Evolutionary conservation across 2,888 invertebrate species (phyloP).

Genomic region (Liodrosophila aerea): DNA sequence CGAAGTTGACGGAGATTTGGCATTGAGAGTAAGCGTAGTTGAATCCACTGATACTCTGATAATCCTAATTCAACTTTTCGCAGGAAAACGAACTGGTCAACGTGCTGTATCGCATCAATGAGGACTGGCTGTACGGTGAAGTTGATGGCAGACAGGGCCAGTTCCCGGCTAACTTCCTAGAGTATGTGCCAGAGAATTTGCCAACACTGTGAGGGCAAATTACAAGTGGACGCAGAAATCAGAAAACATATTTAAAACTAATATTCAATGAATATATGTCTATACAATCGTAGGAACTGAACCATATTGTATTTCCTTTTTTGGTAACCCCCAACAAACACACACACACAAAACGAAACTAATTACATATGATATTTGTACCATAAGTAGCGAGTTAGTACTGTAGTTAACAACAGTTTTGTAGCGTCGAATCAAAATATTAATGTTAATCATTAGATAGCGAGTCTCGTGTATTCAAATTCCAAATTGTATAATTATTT

Average conservation of each 20-base stretch:
- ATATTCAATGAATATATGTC: constrained; percentile 35
- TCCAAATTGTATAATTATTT: constrained; percentile 11
- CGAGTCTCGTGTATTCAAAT: neutral
- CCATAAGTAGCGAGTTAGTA: constrained; percentile 20
- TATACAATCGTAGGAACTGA: constrained; percentile 58
- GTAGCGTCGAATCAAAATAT: constrained; percentile 13
- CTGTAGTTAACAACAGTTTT: constrained; percentile 32
- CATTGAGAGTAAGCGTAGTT: constrained; percentile 83
- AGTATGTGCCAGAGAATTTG: constrained; percentile 84
- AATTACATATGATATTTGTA: constrained; percentile 23
- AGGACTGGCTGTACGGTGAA: constrained; percentile 91
- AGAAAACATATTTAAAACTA: constrained; percentile 33
- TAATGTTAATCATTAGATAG: constrained; percentile 20
- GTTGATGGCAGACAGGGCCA: constrained; percentile 87
- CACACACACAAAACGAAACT: constrained; percentile 13
- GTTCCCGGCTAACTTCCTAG: constrained; percentile 90
- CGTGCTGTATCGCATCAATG: constrained; percentile 87
- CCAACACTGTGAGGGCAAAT: constrained; percentile 63
- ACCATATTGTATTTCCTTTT: constrained; percentile 50
- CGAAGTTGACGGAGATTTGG: constrained; percentile 85
- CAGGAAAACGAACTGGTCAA: constrained; percentile 86
- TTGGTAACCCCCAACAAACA: constrained; percentile 20
- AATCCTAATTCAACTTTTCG: neutral
- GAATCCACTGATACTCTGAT: neutral
- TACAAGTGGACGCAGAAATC: constrained; percentile 26